Base-by-base conservation (phyloP, 2,797 vertebrate species). In the Erethizon dorsatum region DNA sequence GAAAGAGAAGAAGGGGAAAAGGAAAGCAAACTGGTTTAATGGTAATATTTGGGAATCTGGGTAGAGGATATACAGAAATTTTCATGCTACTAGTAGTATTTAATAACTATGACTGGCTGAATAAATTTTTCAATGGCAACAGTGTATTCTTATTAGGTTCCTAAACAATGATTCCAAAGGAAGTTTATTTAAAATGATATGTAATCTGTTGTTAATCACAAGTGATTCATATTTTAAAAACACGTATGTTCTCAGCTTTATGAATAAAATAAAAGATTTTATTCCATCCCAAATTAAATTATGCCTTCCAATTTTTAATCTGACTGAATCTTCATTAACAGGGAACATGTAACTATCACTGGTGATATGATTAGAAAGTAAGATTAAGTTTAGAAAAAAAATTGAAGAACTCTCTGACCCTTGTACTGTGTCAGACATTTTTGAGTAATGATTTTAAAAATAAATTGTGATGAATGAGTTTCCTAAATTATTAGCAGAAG, bases 161-260 rank as follows among this genome's bases (percentile, higher is more conserved):
- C 14, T 41, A 71, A 94, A 75, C 45, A 88, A 33, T 47, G 4
- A 2, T 61, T 90, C 15, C 24, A 93, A 93, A 85, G 37, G n/a
- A 88, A 95, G 14, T 92, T 54, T 7, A 79, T 77, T 50, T 77
- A 52, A 18, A 37, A 28, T 75, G 41, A 18, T 12, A 83, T 63
- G 15, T 56, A 61, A 63, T 61, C 54, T 33, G 14, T 41, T 85
- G 33, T 89, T 95, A 82, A 78, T 93, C 45, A 90, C 59, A 95
- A 92, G 13, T 87, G 37, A 96, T 4, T 41, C 0, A 4, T 45
- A 31, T 78, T 95, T 71, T 73, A 61, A 57, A 57, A 75, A 73
- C 2, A 20, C 10, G 0, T 37, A 15, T 67, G 28, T 88, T 47
- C 26, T 78, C 80, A n/a, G 1, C 11, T 84, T 26, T 67, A 4